A percentile compares a stretch with the other conserved stretches of the same genome.
Conservation (phyloP, 2,797 vertebrate genomes). For the Labroides dimidiatus region DNA sequence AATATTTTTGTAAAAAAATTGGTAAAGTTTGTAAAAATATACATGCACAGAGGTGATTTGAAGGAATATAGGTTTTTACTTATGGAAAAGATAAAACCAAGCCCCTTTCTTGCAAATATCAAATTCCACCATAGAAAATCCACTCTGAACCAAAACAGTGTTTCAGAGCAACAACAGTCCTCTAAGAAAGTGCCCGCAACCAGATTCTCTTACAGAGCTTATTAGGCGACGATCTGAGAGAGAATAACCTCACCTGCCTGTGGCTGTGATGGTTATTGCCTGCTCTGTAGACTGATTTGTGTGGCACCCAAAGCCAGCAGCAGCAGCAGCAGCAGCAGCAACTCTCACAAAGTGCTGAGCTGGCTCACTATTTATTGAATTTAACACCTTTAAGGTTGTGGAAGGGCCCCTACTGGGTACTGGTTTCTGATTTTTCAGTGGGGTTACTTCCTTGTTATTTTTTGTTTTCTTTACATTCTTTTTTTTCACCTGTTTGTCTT, state of each 20-base stretch:
- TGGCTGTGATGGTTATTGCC: slow-evolving; percentile 56
- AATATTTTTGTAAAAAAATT: too few relatives aligned
- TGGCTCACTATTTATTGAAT: slow-evolving; percentile 47
- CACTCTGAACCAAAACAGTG: slow-evolving; percentile 17
- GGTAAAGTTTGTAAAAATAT: not conserved
- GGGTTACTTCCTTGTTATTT: slow-evolving; percentile 27
- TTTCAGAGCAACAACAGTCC: slow-evolving; percentile 18
- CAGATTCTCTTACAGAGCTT: slow-evolving; percentile 34
- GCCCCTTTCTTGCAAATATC: not conserved
- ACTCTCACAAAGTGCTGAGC: slow-evolving; percentile 60
- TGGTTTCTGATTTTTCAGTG: slow-evolving; percentile 27
- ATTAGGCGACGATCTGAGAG: slow-evolving; percentile 42
- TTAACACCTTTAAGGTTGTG: slow-evolving; percentile 44
- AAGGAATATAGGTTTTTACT: not conserved
- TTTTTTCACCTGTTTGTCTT: slow-evolving; percentile 1
- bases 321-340: slow-evolving; percentile 15
- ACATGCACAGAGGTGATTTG: not conserved
- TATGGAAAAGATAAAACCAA: slow-evolving; percentile 1
- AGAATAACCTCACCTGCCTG: slow-evolving; percentile 38
- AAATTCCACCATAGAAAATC: not conserved
- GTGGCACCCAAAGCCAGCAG: slow-evolving; percentile 31
- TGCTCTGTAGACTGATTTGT: slow-evolving; percentile 64
- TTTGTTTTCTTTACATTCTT: slow-evolving; percentile 32
- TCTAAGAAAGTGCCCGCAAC: slow-evolving; percentile 40
- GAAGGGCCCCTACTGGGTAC: slow-evolving; percentile 20